Evolutionary conservation across 2,888 invertebrate genomes (phyloP), one percentile per base, ranked within the genome.

Genomic region (Tineola bisselliella): DNA sequence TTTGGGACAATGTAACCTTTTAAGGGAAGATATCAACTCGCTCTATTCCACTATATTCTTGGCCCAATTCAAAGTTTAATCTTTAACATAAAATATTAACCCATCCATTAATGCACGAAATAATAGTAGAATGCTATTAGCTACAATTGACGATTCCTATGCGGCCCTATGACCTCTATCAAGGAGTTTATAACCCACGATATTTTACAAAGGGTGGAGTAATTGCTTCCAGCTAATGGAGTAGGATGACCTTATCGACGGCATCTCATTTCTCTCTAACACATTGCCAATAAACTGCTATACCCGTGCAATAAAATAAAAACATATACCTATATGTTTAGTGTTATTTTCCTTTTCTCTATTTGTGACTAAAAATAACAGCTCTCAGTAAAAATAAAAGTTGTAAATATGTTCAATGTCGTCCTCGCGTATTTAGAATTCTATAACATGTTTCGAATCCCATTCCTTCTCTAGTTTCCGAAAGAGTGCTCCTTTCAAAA

Each of bases 131-230:
- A 66, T 70, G 70, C 72, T 71, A 77, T 75, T 79, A 73, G 64
- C 65, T 61, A 63, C 68, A 76, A 77, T 74, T 68, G 71, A 66
- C 72, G 66, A 79, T 77, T 75, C 69, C 70, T 71, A 70, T 71
- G 69, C 70, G 64, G 64, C 60, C 64, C 59, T 63, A 64, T 66
- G 64, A 64, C 65, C 62, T 63, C 64, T 63, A 66, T 65, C 60
- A 25, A 59, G 15, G 13, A 60, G 18, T 60, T 60, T 60, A 60
- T 30, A 48, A 30, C 58, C 61, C 62, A 64, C 63, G 66, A 64
- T 68, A 68, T 68, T 73, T 72, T 71, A 69, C 68, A 70, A 44
- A 67, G 64, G 65, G 62, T 64, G 62, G 59, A 67, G 67, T 74
- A 76, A 76, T 76, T 74, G 73, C 68, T 66, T 61, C 62, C 60